Percentiles rank a stretch among this genome's conserved stretches.
These are phyloP conservation scores for Loris lydekkerianus DNA, from an alignment of 2,797 vertebrate genomes.

Conservation along the genomic window DNA sequence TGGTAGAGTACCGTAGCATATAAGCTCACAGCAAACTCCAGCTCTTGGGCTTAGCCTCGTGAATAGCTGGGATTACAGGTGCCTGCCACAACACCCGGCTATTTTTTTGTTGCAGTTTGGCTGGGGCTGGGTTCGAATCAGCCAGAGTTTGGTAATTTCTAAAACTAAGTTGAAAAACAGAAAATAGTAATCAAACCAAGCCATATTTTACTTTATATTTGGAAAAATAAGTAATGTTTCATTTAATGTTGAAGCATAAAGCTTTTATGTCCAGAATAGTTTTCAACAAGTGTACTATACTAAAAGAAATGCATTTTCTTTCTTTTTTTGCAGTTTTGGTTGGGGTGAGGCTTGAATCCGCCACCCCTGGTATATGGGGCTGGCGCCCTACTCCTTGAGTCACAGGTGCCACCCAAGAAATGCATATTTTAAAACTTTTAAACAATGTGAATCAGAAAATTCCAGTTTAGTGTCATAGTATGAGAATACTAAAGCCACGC, in stretches of 20 bases:
- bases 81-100: too few species aligned
- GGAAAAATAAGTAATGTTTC: constrained; percentile 1
- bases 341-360: too few species aligned
- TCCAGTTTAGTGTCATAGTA: neutral
- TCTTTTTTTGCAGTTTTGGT: too few species aligned
- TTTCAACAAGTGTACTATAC: neutral
- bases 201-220: constrained; percentile 27
- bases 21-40: too few species aligned
- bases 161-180: neutral
- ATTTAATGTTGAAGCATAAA: constrained; percentile 18
- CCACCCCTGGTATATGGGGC: too few species aligned
- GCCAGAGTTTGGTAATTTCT: neutral
- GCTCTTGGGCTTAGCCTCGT: too few species aligned
- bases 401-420: neutral
- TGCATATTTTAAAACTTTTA: constrained; percentile 23
- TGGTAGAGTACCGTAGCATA: too few species aligned
- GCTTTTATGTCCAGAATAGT: neutral
- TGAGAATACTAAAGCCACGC: neutral
- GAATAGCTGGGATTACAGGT: too few species aligned
- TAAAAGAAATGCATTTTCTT: neutral
- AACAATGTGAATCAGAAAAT: constrained; percentile 45
- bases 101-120: too few species aligned
- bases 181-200: neutral
- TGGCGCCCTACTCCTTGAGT: too few species aligned
- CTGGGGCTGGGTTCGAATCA: too few species aligned